These are phyloP conservation scores for Mesorhabditis sp. DNA, from an alignment of 2,888 invertebrate genomes.

Conservation along the genomic window DNA sequence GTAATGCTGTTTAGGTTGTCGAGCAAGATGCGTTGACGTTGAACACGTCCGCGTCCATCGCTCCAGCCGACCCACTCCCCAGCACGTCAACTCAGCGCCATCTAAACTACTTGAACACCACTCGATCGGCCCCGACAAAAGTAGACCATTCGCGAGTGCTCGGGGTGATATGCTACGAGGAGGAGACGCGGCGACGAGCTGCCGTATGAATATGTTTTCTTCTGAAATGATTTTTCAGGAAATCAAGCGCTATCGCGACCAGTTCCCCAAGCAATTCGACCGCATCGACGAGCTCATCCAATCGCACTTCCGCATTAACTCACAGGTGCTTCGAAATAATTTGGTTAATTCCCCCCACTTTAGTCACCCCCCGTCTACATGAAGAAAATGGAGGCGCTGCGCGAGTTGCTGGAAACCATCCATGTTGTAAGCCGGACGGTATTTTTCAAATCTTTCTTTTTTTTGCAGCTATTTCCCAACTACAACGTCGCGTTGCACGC, in stretches of 20 bases:
- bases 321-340: neutral
- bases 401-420: neutral
- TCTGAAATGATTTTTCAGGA: neutral
- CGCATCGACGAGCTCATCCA: neutral
- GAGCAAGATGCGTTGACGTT: too few species aligned
- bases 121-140: too few species aligned
- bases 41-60: too few species aligned
- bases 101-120: too few species aligned
- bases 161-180: too few species aligned
- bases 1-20: too few species aligned
- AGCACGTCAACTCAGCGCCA: too few species aligned
- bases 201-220: too few species aligned
- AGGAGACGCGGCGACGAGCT: too few species aligned
- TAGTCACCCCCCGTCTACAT: neutral
- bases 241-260: neutral
- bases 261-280: neutral
- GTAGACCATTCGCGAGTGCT: too few species aligned
- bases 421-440: neutral
- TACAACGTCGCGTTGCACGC: conserved; percentile 17
- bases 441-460: neutral
- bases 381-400: neutral
- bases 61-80: too few species aligned
- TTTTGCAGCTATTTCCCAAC: neutral
- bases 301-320: neutral
- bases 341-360: neutral